Conservation (phyloP, 2,113 vertebrate species). For the Blennius ocellaris region DNA sequence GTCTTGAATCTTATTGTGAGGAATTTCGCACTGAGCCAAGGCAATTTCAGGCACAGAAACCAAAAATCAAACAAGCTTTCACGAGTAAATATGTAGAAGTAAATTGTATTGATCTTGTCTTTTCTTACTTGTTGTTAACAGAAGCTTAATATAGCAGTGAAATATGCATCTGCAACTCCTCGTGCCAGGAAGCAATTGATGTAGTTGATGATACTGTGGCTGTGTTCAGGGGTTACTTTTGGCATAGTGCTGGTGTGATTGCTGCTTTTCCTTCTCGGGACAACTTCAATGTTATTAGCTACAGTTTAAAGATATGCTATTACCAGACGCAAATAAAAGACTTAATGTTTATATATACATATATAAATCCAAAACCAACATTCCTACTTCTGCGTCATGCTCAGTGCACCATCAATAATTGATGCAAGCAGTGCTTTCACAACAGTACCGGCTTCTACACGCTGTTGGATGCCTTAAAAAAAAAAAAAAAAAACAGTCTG, state of each 20-base stretch:
- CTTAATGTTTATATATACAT: background rate
- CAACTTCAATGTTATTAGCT: slow-evolving; percentile 1
- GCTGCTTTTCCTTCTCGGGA: background rate
- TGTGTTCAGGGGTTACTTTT: background rate
- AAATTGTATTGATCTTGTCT: background rate
- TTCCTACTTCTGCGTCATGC: slow-evolving; percentile 7
- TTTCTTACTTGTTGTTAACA: background rate
- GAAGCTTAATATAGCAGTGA: background rate
- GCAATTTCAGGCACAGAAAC: slow-evolving; percentile 1
- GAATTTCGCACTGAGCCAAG: slow-evolving; percentile 4
- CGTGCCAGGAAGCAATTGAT: background rate
- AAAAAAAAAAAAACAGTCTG: slow-evolving; percentile 22
- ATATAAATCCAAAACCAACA: slow-evolving; percentile 6
- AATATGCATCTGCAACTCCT: too few species aligned
- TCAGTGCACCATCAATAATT: slow-evolving; percentile 32
- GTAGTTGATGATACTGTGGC: slow-evolving; percentile 7
- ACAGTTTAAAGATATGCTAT: slow-evolving; percentile 5
- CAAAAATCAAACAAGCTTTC: background rate
- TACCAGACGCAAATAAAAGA: background rate
- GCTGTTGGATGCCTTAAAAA: slow-evolving; percentile 18
- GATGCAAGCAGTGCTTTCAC: slow-evolving; percentile 41
- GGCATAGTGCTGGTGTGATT: background rate
- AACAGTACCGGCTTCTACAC: slow-evolving; percentile 24
- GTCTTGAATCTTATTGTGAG: slow-evolving; percentile 15
- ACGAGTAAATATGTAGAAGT: background rate